Evolutionary conservation across 2,888 invertebrate genomes (phyloP).

Genomic region (Drosophila subsilvestris): DNA sequence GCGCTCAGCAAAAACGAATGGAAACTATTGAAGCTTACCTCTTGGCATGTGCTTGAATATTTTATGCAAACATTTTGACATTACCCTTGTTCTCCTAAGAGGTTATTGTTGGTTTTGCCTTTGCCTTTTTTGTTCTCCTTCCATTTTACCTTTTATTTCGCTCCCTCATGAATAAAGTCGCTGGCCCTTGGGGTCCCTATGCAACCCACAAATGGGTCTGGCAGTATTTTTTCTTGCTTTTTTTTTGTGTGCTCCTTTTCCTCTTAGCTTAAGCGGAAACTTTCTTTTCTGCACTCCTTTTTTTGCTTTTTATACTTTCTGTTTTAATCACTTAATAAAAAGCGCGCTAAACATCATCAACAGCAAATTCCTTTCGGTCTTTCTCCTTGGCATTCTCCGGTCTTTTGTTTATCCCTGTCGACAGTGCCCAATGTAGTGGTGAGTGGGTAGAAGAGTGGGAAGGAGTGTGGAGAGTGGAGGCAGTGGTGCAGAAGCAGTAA

Average conservation of each 20-base stretch:
- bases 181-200: too few relatives aligned
- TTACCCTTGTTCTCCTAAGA: background rate
- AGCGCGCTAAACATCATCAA: conserved; percentile 49
- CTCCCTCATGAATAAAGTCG: background rate
- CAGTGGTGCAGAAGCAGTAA: conserved; percentile 24
- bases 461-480: background rate
- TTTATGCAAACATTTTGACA: background rate
- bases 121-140: background rate
- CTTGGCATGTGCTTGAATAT: background rate
- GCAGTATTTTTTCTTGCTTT: background rate
- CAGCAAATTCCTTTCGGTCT: conserved; percentile 38
- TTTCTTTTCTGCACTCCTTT: conserved; percentile 9
- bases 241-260: background rate
- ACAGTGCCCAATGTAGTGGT: background rate
- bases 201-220: background rate
- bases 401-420: conserved; percentile 32
- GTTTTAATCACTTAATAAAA: conserved; percentile 48
- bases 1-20: too few relatives aligned
- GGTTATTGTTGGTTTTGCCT: background rate
- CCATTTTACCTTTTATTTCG: background rate
- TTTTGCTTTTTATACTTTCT: conserved; percentile 9
- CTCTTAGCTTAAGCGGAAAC: conserved; percentile 18
- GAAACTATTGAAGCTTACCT: background rate
- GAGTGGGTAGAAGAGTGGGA: background rate
- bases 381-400: conserved; percentile 6